Conservation (phyloP, 1,140 invertebrate species). For the Antheraea mylitta region DNA sequence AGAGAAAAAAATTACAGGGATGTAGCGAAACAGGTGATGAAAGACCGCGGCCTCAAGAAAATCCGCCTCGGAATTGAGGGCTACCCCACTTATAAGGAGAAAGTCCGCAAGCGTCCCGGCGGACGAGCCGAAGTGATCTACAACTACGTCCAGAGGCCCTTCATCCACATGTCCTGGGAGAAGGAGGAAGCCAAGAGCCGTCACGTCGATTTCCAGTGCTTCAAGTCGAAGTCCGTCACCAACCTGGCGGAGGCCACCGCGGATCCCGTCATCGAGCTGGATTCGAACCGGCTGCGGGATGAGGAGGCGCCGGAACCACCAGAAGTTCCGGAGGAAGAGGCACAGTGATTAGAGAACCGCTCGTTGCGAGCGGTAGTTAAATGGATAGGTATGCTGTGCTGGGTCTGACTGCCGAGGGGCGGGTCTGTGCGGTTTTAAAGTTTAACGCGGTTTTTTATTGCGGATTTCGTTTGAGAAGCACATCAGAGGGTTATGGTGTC, state of each 20-base stretch:
- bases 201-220: conserved; percentile 99
- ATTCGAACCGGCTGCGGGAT: conserved; percentile 40
- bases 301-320: conserved; percentile 27
- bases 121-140: conserved; percentile 98
- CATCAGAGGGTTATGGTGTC: no score
- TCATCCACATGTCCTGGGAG: conserved; percentile 99
- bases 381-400: conserved; percentile 9
- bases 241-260: conserved; percentile 96
- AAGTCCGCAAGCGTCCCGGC: conserved; percentile 93
- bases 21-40: conserved; percentile 99
- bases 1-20: conserved; percentile 79
- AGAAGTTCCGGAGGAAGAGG: conserved; percentile 42
- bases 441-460: no score
- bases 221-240: conserved; percentile 96
- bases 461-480: no score
- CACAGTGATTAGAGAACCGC: conserved; percentile 43
- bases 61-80: conserved; percentile 99
- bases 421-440: no score
- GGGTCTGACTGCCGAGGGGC: not conserved
- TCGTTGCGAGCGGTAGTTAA: not conserved
- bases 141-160: conserved; percentile 99
- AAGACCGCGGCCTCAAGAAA: conserved; percentile 98
- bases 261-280: conserved; percentile 82
- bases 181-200: conserved; percentile 99
- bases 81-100: conserved; percentile 99